A percentile compares a stretch with the other conserved stretches of the same genome.
phyloP scores from a whole-genome alignment of 2,113 vertebrate genomes.

The Euleptes europaea region DNA sequence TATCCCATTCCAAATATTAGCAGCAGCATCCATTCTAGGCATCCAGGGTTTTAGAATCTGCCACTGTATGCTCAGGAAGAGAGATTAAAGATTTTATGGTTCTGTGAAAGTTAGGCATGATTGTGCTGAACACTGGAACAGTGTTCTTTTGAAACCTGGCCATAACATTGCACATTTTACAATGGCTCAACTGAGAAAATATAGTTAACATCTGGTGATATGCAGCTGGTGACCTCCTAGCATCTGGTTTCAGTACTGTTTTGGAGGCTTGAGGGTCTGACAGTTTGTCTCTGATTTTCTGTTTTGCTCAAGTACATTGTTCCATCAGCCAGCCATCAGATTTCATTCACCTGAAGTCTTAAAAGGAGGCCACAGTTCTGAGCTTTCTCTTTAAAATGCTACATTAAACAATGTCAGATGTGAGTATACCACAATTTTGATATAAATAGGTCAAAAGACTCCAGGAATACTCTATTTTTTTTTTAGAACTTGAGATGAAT shows the following conservation, averaged over 20 bases:
- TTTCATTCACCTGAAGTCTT: neutral
- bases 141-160: neutral
- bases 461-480: neutral
- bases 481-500: neutral
- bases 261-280: neutral
- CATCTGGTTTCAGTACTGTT: neutral
- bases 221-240: neutral
- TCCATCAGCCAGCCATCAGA: neutral
- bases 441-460: neutral
- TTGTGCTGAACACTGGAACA: neutral
- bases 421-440: fast-evolving
- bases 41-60: neutral
- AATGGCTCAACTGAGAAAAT: neutral
- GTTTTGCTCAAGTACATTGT: neutral
- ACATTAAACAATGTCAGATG: neutral
- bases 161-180: neutral
- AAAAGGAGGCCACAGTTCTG: neutral
- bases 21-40: neutral
- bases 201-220: neutral
- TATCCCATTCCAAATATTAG: neutral
- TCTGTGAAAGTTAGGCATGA: neutral
- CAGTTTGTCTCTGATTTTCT: neutral
- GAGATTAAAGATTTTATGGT: neutral
- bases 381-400: neutral
- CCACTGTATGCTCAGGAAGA: neutral